These are phyloP conservation scores for Rhynchopsitta pachyrhyncha DNA, from an alignment of 2,113 vertebrate genomes.

Conservation along the genomic window DNA sequence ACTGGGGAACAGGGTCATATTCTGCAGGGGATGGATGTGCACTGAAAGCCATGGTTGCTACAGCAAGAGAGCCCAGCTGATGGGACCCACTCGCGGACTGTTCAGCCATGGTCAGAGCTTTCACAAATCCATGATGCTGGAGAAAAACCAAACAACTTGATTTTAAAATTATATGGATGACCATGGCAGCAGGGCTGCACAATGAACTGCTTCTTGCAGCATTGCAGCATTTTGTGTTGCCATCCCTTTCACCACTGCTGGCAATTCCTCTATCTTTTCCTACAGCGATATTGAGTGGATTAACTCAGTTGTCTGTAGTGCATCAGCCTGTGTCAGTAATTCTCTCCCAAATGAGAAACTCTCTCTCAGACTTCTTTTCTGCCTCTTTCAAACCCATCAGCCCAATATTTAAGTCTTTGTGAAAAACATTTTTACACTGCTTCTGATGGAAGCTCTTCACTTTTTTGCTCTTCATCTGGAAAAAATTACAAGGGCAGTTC, in stretches of 20 bases:
- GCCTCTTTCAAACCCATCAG: not conserved
- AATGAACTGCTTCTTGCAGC: not conserved
- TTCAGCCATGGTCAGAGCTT: not conserved
- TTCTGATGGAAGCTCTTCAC: not conserved
- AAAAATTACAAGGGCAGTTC: not conserved
- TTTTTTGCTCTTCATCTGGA: not conserved
- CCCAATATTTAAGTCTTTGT: not conserved
- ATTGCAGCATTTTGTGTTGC: not conserved
- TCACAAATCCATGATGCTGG: not conserved
- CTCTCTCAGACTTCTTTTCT: not conserved
- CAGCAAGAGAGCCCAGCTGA: not conserved
- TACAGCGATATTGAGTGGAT: not conserved
- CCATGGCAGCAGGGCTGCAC: not conserved
- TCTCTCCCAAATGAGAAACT: not conserved
- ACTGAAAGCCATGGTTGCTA: not conserved
- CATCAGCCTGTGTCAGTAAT: not conserved
- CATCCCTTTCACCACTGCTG: not conserved
- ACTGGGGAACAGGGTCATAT: rapidly evolving
- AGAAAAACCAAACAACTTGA: rapidly evolving
- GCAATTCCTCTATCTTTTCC: not conserved
- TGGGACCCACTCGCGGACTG: rapidly evolving
- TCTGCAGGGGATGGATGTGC: not conserved
- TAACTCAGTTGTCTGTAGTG: not conserved
- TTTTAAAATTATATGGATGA: not conserved
- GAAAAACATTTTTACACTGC: not conserved